Evolutionary conservation across 2,888 invertebrate species (phyloP), one percentile per base, ranked within the genome.

Genomic region (Tipula vernalis): DNA sequence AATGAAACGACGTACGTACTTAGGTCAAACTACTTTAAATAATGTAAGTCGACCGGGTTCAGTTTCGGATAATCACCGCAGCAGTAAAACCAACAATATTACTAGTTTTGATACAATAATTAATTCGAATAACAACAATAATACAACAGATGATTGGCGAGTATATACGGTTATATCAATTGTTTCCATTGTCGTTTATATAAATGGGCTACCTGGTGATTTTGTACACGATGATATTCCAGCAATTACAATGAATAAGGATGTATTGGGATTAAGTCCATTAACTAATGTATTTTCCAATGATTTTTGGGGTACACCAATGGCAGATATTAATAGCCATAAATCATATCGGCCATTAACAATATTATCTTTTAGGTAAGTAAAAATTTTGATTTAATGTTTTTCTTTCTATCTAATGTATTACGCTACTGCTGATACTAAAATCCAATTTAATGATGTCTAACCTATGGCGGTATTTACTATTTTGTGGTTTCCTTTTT

Each of bases 251-350:
- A 93, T 95, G 88, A 97, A 97, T 91, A 94, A 94, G 89, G 97
- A 97, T 91, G 97, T 97, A 88, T 93, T 94, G 86, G 96, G 95
- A 0, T 92, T 93, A 86, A 95, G 93, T 88, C 92, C 94, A 42
- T 91, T 95, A 89, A 90, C 92, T 88, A 93, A 93, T 89, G 92
- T 96, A 89, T 94, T 96, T 90, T 92, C 92, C 89, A 95, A 96
- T 91, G 97, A 97, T 91, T 97, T 97, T 91, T 97, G 97, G 97
- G 97, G 97, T n/a, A 96, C 95, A 87, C 95, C 96, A 44, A 96
- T 97, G 96, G 93, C 94, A n/a, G 95, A 96, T 90, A 92, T 94
- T 86, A 93, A 93, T 90, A 97, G 96, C 89, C 97, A 97, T 92
- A 97, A 97, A 92, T 96, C 96, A 86, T 97, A 97, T 91, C 93